Base-by-base conservation (phyloP, 2,888 invertebrate genomes). In the Mactromeris polynyma region DNA sequence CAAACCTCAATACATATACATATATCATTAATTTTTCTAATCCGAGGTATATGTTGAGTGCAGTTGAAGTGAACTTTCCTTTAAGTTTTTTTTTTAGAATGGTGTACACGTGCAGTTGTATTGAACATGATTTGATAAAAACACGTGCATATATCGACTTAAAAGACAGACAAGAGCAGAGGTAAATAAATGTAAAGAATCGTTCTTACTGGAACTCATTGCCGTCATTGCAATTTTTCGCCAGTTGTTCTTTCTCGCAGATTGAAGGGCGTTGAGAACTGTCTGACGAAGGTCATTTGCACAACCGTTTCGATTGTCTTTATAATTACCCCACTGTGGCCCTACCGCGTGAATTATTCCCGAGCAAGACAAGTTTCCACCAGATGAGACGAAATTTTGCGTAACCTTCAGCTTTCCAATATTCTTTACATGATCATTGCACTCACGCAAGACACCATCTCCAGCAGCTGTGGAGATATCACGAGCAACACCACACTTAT, bases 201-300 rank as follows among this genome's bases (percentile, higher is more conserved):
- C 21, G 7, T 33, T 73, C 73, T 73, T 88, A 64, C 94, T 93
- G 9, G 93, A 85, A 85, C 94, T 91, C 14, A 94, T 92, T 9
- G 94, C 93, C 78, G 94, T 93, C 36, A 94, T 54, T 31, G 93
- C 94, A 73, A 94, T 82, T n/a, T 86, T 85, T 69, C 14, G 40
- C 21, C 87, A 86, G 6, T 64, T 42, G 4, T 86, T 51, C 7
- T 83, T 38, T 21, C 89, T 79, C 11, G 91, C 92, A 9, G 38
- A 26, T 4, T 78, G 58, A 0, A 94, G 78, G 14, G 81, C 83
- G 40, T 91, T 90, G 2, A 58, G 40, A 7, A 94, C 79, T 54
- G 90, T 85, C 21, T 87, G 58, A 21, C 83, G 78, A 11, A 94
- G 89, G n/a, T 83, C 77, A 7, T 81, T 80, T 3, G 88, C 84